phyloP scores from a whole-genome alignment of 2,797 vertebrate genomes.

The Orestias chungarensis region DNA sequence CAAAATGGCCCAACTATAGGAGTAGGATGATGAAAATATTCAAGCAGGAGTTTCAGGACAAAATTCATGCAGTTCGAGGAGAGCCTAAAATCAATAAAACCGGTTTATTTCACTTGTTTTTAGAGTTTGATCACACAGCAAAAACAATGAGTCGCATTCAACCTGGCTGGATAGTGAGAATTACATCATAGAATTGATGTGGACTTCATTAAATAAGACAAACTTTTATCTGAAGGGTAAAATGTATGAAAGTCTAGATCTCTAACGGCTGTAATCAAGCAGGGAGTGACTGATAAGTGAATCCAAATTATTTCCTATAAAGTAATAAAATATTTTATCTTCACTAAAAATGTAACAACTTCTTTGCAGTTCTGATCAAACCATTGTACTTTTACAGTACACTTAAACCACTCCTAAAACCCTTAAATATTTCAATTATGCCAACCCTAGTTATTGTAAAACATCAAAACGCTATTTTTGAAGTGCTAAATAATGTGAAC shows the following conservation, averaged over 20 bases:
- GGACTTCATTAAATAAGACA: neutral
- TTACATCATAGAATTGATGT: neutral
- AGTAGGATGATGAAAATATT: neutral
- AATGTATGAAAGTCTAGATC: neutral
- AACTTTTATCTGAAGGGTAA: neutral
- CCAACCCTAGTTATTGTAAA: neutral
- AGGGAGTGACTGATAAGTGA: neutral
- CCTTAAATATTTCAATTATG: too few relatives aligned
- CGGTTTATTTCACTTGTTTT: neutral
- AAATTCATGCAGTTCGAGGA: neutral
- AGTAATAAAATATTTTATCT: neutral
- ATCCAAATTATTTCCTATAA: neutral
- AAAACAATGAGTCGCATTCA: neutral
- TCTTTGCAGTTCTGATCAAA: neutral
- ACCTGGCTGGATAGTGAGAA: neutral
- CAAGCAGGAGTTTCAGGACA: neutral
- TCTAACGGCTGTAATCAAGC: neutral
- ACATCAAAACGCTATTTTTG: accelerated
- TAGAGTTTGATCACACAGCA: neutral
- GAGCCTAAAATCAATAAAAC: neutral
- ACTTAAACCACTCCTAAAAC: neutral
- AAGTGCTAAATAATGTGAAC: neutral
- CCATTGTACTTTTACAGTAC: neutral
- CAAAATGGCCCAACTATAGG: neutral
- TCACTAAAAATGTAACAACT: neutral